Conservation (phyloP, 2,888 invertebrate species). For the Andrena bicolor region DNA sequence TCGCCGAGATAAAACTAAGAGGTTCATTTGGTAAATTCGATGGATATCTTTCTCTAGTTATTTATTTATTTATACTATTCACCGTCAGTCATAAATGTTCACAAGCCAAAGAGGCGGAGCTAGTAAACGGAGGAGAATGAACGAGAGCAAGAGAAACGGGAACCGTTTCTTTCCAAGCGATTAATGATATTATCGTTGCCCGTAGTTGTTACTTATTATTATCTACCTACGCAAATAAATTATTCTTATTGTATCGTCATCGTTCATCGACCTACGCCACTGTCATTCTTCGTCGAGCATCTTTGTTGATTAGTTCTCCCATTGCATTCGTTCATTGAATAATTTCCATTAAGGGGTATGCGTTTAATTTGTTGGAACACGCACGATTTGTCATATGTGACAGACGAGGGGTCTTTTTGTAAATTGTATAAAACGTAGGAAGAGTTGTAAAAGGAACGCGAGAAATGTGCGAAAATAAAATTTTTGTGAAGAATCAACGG, state of each 20-base stretch:
- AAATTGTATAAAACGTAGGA: slow-evolving; percentile 55
- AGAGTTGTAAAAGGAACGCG: slow-evolving; percentile 52
- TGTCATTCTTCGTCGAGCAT: slow-evolving; percentile 20
- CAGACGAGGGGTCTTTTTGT: slow-evolving; percentile 41
- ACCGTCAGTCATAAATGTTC: slow-evolving; percentile 81
- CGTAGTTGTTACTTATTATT: slow-evolving; percentile 50
- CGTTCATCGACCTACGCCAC: slow-evolving; percentile 37
- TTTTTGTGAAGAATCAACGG: slow-evolving; percentile 55
- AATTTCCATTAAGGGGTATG: neutral
- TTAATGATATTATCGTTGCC: slow-evolving; percentile 47
- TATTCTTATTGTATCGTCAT: slow-evolving; percentile 30
- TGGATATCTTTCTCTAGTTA: slow-evolving; percentile 31
- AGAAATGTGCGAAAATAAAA: slow-evolving; percentile 56
- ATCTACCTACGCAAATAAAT: slow-evolving; percentile 35
- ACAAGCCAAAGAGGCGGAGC: slow-evolving; percentile 84
- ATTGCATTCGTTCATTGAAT: slow-evolving; percentile 9
- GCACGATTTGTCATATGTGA: slow-evolving; percentile 5
- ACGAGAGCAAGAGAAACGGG: neutral
- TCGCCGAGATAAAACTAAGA: neutral
- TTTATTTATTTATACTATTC: slow-evolving; percentile 76
- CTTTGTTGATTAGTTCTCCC: slow-evolving; percentile 23
- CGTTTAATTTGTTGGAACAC: slow-evolving; percentile 8
- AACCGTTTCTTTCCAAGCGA: slow-evolving; percentile 44
- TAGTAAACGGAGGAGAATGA: slow-evolving; percentile 75
- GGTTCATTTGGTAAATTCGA: slow-evolving; percentile 11